Base-by-base conservation (phyloP, 2,797 vertebrate species). In the Poeciliopsis turneri region DNA sequence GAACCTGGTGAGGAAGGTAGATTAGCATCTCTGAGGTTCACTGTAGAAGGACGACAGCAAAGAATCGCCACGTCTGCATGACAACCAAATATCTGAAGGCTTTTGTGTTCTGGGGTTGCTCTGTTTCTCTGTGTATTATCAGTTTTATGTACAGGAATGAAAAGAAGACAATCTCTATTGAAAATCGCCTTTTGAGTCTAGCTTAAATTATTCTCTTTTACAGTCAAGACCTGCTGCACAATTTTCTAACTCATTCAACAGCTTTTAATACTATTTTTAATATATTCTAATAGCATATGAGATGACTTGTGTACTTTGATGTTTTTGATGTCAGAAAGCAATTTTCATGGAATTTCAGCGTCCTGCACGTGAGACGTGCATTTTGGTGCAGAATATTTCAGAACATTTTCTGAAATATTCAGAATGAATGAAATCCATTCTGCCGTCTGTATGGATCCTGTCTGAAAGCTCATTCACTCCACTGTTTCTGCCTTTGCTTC, bases 401-500 rank as follows among this genome's bases (percentile, higher is more conserved):
- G 45, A 46, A 46, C 4, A 46, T 16, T 47, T 1, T 76, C 10
- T 3, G 16, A 41, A 30, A 36, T 20, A 1, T 49, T 73, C 7
- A 46, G 30, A 76, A 59, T 51, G n/a, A 64, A 77, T 72, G 69
- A 57, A 78, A 74, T 72, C 41, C 43, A 33, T 46, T 72, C 41
- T 81, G 55, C 71, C 30, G n/a, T 82, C 53, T 86, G 18, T 77
- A 47, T 76, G 66, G 36, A 45, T 82, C 57, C 66, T 86, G 77
- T 61, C 18, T 23, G 72, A 95, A 94, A 91, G 55, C 78, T 85
- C 33, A 86, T 82, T 76, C 78, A 80, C 78, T 78, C 79, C 78
- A 94, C 87, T 93, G 93, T 96, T 47, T 89, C 84, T 88, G 80
- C 84, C 81, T 92, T 84, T 91, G 82, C 92, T 84, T 87, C 87